Evolutionary conservation across 35 echinoderm and acorn worm species (phyloP).

Genomic region (Ptychodera flava): DNA sequence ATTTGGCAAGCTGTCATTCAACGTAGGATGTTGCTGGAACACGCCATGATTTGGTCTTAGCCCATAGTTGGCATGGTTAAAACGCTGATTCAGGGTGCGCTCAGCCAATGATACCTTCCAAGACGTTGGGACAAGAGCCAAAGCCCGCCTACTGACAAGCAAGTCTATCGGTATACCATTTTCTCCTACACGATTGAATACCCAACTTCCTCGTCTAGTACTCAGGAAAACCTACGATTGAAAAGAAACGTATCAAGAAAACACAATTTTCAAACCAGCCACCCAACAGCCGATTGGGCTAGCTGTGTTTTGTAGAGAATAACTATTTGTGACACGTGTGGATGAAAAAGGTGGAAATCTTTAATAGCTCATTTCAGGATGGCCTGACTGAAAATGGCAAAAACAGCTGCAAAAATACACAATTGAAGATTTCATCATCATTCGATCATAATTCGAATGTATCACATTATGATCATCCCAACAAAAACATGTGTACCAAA

Average conservation of each 20-base stretch:
- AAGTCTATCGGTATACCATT: slow-evolving; percentile 38
- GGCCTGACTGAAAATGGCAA: not conserved
- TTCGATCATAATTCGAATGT: too few relatives aligned
- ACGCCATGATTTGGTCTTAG: slow-evolving; percentile 16
- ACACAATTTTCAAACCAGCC: not conserved
- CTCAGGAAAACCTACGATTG: slow-evolving; percentile 44
- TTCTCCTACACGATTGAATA: slow-evolving; percentile 24
- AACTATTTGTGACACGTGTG: not conserved
- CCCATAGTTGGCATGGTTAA: slow-evolving; percentile 35
- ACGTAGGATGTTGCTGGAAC: slow-evolving; percentile 24
- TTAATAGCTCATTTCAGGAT: not conserved
- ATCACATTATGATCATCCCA: too few relatives aligned
- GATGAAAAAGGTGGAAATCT: not conserved
- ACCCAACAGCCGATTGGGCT: too few relatives aligned
- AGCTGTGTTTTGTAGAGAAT: not conserved
- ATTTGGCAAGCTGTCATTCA: slow-evolving; percentile 58
- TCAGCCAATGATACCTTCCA: slow-evolving; percentile 4
- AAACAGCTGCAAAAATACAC: not conserved
- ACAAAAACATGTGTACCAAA: too few relatives aligned
- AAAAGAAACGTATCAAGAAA: not conserved
- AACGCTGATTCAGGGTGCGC: not conserved
- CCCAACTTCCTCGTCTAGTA: slow-evolving; percentile 42
- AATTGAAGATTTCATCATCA: too few relatives aligned
- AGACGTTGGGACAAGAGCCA: not conserved
- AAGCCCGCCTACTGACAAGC: not conserved